Evolutionary conservation across 2,797 vertebrate genomes (phyloP).

Genomic region (Rallus crepitans): DNA sequence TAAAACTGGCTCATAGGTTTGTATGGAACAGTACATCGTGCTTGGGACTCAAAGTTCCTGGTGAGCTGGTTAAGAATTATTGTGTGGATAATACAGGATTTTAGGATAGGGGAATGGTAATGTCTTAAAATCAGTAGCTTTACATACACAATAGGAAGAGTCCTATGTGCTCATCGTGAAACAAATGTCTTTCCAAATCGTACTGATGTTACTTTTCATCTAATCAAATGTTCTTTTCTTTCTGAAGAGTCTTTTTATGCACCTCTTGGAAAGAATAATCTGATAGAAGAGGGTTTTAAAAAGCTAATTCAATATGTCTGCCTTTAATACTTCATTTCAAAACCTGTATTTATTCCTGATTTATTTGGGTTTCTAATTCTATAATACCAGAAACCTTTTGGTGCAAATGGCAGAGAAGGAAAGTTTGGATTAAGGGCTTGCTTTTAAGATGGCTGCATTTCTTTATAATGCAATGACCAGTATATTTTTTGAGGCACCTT

Average conservation of each 20-base stretch:
- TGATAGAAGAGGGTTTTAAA: not conserved
- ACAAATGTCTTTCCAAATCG: not conserved
- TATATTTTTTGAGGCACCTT: not conserved
- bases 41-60: not conserved
- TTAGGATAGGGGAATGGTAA: not conserved
- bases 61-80: not conserved
- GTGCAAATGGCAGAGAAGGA: not conserved
- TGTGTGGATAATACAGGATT: not conserved
- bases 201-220: not conserved
- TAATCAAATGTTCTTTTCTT: not conserved
- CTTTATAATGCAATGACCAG: not conserved
- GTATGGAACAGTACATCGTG: rapidly evolving
- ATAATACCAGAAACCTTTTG: not conserved
- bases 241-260: not conserved
- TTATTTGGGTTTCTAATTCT: not conserved
- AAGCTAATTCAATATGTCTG: too few species aligned
- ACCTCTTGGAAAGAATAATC: not conserved
- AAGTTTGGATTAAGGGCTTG: not conserved
- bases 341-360: not conserved
- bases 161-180: not conserved
- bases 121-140: not conserved
- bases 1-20: rapidly evolving
- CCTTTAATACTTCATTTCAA: not conserved
- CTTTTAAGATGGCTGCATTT: not conserved
- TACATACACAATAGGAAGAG: not conserved